Evolutionary conservation across 1,140 invertebrate genomes (phyloP).

Genomic region (Penaeus indicus): DNA sequence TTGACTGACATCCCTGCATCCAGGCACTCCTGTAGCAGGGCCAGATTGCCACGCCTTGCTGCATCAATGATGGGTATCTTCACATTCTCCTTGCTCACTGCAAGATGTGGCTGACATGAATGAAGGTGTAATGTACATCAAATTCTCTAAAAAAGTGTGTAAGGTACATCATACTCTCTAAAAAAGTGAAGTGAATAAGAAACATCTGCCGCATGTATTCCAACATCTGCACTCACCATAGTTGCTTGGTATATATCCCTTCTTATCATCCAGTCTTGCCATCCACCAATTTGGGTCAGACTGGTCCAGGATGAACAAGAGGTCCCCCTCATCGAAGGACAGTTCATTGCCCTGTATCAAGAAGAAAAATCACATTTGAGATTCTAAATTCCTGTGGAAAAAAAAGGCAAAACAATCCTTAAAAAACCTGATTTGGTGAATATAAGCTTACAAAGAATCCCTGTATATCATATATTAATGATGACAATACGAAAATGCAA

Average conservation of each 20-base stretch:
- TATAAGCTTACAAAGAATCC: slow-evolving; percentile 27
- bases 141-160: not conserved
- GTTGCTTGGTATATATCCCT: slow-evolving; percentile 78
- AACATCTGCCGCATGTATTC: not conserved
- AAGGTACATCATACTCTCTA: not conserved
- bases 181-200: not conserved
- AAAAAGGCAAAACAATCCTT: not conserved
- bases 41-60: slow-evolving; percentile 79
- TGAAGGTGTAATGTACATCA: not conserved
- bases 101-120: slow-evolving; percentile 60
- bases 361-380: not conserved
- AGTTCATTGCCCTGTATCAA: slow-evolving; percentile 73
- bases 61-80: slow-evolving; percentile 81
- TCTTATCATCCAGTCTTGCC: slow-evolving; percentile 75
- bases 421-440: too few species aligned
- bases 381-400: not conserved
- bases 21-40: slow-evolving; percentile 78
- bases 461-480: not conserved
- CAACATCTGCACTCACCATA: slow-evolving; percentile 74
- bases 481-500: not conserved
- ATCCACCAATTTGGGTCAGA: slow-evolving; percentile 77
- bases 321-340: slow-evolving; percentile 79
- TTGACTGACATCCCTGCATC: slow-evolving; percentile 79
- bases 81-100: slow-evolving; percentile 77
- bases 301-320: slow-evolving; percentile 78